Percentiles rank a stretch among this genome's conserved stretches.
Evolutionary conservation across 2,888 invertebrate genomes (phyloP).

Genomic region (Parelbella ahira): DNA sequence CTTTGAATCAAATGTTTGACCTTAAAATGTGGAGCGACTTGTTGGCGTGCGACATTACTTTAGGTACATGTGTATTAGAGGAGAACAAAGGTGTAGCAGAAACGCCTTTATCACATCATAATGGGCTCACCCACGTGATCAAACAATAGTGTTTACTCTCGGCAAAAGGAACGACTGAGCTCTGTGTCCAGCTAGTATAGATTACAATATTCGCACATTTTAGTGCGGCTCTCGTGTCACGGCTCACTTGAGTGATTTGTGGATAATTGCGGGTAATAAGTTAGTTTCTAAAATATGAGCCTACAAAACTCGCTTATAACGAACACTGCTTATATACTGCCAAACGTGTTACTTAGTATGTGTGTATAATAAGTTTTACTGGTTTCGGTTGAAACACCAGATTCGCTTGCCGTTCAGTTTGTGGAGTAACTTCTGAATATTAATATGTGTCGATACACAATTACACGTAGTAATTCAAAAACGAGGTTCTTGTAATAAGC

Average conservation of each 20-base stretch:
- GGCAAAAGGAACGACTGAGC: constrained; percentile 56
- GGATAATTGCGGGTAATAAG: constrained; percentile 18
- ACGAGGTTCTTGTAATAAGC: no score
- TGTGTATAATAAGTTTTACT: constrained; percentile 1
- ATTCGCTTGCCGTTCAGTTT: no score
- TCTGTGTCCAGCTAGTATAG: constrained; percentile 44
- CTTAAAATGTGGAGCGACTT: constrained; percentile 12
- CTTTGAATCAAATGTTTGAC: constrained; percentile 18
- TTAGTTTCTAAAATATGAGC: constrained; percentile 19
- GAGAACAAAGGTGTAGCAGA: constrained; percentile 54
- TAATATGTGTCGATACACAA: no score
- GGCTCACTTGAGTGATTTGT: constrained; percentile 20
- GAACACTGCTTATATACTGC: constrained; percentile 5
- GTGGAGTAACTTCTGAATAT: no score
- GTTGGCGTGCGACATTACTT: constrained; percentile 7
- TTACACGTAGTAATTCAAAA: no score
- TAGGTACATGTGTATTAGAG: constrained; percentile 29
- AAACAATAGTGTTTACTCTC: constrained; percentile 74
- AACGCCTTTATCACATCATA: constrained; percentile 63
- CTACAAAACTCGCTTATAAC: constrained; percentile 11
- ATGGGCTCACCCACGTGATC: constrained; percentile 65
- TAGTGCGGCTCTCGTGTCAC: constrained; percentile 18
- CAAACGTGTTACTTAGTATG: constrained; percentile 1
- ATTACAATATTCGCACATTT: constrained; percentile 35
- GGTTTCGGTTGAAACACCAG: neutral